A percentile compares a stretch with the other conserved stretches of the same genome.
These are phyloP conservation scores for Pampusana beccarii DNA, from an alignment of 2,113 vertebrate species.

Conservation along the genomic window DNA sequence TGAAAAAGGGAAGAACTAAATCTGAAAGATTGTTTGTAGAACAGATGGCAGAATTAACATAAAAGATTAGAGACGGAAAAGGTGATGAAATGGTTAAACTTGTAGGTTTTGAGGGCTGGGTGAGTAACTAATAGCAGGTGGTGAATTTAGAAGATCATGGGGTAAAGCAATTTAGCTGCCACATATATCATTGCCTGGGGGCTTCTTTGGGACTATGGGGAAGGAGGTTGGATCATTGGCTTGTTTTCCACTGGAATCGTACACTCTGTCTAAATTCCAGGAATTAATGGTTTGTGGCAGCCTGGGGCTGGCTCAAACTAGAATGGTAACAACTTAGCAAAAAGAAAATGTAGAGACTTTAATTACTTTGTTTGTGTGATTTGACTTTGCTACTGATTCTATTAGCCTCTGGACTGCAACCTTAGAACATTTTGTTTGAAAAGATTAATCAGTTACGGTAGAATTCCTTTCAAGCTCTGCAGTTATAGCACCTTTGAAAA, in stretches of 20 bases:
- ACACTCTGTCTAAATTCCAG: conserved; percentile 68
- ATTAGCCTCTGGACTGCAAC: conserved; percentile 52
- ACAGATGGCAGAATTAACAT: neutral
- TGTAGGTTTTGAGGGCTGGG: neutral
- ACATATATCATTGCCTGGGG: conserved; percentile 46
- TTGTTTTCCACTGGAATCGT: conserved; percentile 75
- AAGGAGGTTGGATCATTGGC: conserved; percentile 17
- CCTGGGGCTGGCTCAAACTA: conserved; percentile 72
- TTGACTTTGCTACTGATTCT: conserved; percentile 74
- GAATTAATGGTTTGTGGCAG: conserved; percentile 77
- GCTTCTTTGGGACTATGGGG: conserved; percentile 4
- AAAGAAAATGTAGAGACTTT: conserved; percentile 63
- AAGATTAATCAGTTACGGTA: conserved; percentile 57
- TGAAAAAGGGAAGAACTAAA: neutral
- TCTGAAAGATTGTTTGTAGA: neutral
- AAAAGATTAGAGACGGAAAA: neutral
- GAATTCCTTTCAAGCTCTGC: conserved; percentile 62
- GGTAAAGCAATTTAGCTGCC: conserved; percentile 58
- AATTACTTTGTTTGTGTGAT: conserved; percentile 77
- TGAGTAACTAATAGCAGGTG: conserved; percentile 47
- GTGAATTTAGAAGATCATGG: conserved; percentile 47
- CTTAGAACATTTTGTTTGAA: conserved; percentile 68
- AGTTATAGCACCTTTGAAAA: conserved; percentile 10
- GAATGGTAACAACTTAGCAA: conserved; percentile 57
- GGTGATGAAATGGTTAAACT: conserved; percentile 32